Conservation (phyloP, 2,888 invertebrate species). For the Drosophila melanocephala region DNA sequence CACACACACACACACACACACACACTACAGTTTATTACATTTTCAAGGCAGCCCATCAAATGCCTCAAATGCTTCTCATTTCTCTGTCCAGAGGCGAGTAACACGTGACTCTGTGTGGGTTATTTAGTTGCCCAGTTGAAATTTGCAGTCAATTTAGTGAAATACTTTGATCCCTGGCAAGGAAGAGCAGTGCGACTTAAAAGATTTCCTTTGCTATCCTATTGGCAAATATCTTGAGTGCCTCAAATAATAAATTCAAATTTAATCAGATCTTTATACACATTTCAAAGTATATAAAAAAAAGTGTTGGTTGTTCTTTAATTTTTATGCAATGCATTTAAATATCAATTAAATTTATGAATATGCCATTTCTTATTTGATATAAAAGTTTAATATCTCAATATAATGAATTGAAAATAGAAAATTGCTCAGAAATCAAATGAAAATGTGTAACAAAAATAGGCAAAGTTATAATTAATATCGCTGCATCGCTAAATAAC, state of each 20-base stretch:
- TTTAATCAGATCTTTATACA: neutral
- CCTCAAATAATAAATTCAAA: neutral
- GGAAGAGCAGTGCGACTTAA: neutral
- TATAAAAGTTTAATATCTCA: neutral
- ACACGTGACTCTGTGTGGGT: conserved; percentile 43
- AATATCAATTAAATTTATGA: neutral
- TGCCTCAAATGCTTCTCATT: conserved; percentile 51
- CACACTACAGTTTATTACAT: conserved; percentile 61
- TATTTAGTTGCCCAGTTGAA: conserved; percentile 18
- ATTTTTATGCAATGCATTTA: neutral
- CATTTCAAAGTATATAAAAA: neutral
- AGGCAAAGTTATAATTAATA: neutral
- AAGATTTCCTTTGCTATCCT: neutral
- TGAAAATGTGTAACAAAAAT: neutral
- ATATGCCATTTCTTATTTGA: neutral
- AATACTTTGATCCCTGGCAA: neutral
- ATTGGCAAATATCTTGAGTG: neutral
- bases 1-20: conserved; percentile 13
- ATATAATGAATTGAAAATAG: too few species aligned
- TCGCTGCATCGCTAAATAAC: neutral
- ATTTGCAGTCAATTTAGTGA: conserved; percentile 1
- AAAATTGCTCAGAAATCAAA: neutral
- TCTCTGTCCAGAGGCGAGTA: conserved; percentile 7
- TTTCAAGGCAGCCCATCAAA: conserved; percentile 76
- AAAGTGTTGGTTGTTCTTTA: neutral